These are phyloP conservation scores for Zelleria hepariella DNA, from an alignment of 2,888 invertebrate species.

Conservation along the genomic window DNA sequence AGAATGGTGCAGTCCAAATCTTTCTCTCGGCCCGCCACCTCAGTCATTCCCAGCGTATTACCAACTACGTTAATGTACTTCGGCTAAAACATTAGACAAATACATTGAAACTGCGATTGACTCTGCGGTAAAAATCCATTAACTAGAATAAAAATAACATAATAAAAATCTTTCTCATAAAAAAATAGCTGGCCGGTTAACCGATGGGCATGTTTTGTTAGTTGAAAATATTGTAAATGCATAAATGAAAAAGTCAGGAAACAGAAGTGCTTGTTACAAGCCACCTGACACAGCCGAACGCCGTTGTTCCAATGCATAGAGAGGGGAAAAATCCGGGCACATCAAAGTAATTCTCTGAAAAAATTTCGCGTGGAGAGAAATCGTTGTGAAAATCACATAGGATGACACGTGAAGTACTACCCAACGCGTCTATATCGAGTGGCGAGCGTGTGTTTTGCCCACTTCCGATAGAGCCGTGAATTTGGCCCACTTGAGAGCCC, in stretches of 20 bases:
- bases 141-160: too few species aligned
- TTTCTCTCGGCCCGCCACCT: slow-evolving; percentile 36
- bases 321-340: background rate
- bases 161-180: too few species aligned
- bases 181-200: too few species aligned
- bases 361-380: slow-evolving; percentile 34
- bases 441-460: slow-evolving; percentile 71
- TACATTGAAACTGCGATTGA: too few species aligned
- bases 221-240: background rate
- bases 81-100: background rate
- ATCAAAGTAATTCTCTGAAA: background rate
- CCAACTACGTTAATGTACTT: background rate
- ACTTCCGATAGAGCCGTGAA: slow-evolving; percentile 56
- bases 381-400: slow-evolving; percentile 68
- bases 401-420: slow-evolving; percentile 69
- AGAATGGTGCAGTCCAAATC: slow-evolving; percentile 44
- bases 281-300: too few species aligned
- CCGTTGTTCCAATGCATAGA: background rate
- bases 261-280: too few species aligned
- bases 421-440: slow-evolving; percentile 59
- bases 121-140: too few species aligned
- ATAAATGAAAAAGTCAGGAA: too few species aligned
- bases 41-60: slow-evolving; percentile 1
- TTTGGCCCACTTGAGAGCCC: slow-evolving; percentile 49
- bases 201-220: background rate